Percentiles rank a stretch among this genome's conserved stretches.
These are phyloP conservation scores for Connochaetes taurinus DNA, from an alignment of 2,113 vertebrate species.

Conservation along the genomic window DNA sequence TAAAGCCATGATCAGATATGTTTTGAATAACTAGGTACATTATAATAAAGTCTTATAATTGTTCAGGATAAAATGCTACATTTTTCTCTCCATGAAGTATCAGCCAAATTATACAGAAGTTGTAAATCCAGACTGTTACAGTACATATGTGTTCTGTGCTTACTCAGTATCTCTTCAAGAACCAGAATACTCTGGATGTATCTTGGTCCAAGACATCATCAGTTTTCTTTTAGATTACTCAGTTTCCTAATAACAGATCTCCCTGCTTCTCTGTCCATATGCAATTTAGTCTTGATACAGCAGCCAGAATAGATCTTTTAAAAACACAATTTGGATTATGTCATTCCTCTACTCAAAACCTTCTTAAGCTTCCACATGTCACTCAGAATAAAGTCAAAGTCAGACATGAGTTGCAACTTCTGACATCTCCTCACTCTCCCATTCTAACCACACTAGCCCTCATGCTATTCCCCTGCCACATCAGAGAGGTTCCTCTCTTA, in stretches of 20 bases:
- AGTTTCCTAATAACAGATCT: not conserved
- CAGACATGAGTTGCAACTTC: not conserved
- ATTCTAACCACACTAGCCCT: not conserved
- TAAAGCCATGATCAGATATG: not conserved
- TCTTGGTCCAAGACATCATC: not conserved
- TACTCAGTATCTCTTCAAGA: not conserved
- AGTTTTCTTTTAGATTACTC: not conserved
- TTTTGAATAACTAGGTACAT: not conserved
- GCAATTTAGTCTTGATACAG: not conserved
- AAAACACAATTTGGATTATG: not conserved
- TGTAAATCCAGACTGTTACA: not conserved
- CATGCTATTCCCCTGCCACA: rapidly evolving
- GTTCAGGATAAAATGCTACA: not conserved
- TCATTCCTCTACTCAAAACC: not conserved
- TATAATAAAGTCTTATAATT: not conserved
- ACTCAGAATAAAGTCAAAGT: not conserved
- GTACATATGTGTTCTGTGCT: not conserved
- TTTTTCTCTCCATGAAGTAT: not conserved
- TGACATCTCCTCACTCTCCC: not conserved
- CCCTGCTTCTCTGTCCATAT: not conserved
- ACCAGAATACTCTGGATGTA: not conserved
- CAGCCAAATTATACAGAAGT: not conserved
- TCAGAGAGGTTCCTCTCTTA: not conserved
- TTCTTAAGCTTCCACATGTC: not conserved
- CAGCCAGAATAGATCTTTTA: not conserved